Conservation (phyloP, 2,888 invertebrate species). For the Magallana nippona region DNA sequence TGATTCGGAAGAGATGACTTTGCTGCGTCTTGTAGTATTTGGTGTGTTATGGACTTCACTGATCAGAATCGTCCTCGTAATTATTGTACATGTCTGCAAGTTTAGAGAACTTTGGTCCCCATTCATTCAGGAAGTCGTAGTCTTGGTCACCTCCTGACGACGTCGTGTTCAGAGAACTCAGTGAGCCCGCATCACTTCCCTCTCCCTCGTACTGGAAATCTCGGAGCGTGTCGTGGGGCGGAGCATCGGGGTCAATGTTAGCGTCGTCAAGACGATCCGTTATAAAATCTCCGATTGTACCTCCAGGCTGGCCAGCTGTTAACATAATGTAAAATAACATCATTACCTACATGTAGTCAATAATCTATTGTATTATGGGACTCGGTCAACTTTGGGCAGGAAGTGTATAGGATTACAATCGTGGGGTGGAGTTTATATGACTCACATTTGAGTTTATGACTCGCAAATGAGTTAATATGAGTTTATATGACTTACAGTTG, state of each 20-base stretch:
- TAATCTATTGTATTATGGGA: no score
- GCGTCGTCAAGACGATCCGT: conserved; percentile 97
- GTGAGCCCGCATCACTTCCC: conserved; percentile 96
- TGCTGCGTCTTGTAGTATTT: background rate
- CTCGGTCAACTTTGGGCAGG: no score
- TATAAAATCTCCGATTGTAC: conserved; percentile 93
- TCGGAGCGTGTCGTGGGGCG: conserved; percentile 97
- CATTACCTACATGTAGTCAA: background rate
- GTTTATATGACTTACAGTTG: conserved; percentile 32
- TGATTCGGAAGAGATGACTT: background rate
- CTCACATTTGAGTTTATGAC: background rate
- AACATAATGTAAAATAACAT: conserved; percentile 41
- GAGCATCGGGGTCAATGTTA: conserved; percentile 97
- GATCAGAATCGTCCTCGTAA: conserved; percentile 55
- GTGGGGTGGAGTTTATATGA: background rate
- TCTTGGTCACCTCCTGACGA: conserved; percentile 95
- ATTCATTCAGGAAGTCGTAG: conserved; percentile 96
- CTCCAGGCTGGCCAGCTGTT: conserved; percentile 63
- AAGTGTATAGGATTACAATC: no score
- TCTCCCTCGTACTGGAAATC: conserved; percentile 98
- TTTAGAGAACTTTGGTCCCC: conserved; percentile 98
- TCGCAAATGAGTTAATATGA: background rate
- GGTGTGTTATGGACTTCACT: background rate
- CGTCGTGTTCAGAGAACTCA: conserved; percentile 91
- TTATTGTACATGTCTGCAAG: conserved; percentile 93